Evolutionary conservation across 2,888 invertebrate species (phyloP), one percentile per base, ranked within the genome.

Genomic region (Gastrophysa polygoni): DNA sequence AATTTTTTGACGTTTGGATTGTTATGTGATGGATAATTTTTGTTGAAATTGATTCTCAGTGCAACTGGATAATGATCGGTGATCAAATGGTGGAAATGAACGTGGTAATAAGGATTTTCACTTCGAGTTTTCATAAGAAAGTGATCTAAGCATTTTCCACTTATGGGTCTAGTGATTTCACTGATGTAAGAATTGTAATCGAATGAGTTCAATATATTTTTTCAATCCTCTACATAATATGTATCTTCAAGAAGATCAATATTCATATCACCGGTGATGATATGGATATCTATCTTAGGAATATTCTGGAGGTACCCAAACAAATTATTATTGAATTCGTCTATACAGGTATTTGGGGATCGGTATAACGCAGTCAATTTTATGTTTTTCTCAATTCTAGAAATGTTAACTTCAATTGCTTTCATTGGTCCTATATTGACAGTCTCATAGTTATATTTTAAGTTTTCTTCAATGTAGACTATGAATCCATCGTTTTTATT

Each of bases 1-100:
- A 46, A 20, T 20, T 48, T 48, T 48, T 21, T 48, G n/a, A 7
- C n/a, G 17, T 46, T 46, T n/a, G 46, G 11, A 14, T 46, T 17
- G 16, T 4, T 17, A 16, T 14, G 10, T 14, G 46, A n/a, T 46
- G 8, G 4, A 46, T 46, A 17, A 46, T 17, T n/a, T 46, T 46
- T 46, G 10, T 17, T 17, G 4, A 46, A 2, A 46, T 17, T 46
- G 46, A 46, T n/a, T 8, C 11, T n/a, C 16, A 46, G 14, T 16
- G 46, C 46, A 46, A 46, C 16, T 46, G 46, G 46, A 46, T 17
- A 46, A 17, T 46, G 46, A 46, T 46, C 46, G 17, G 46, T 46
- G 11, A 46, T 46, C 28, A 28, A 28, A 28, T 28, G 28, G 8
- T 28, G 4, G 4, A 8, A 28, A 6, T 6, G 4, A 4, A 28